Percentiles rank a stretch among this genome's conserved stretches.
Conservation (phyloP, 1,140 invertebrate genomes). For the Trachymyrmex cornetzi region DNA sequence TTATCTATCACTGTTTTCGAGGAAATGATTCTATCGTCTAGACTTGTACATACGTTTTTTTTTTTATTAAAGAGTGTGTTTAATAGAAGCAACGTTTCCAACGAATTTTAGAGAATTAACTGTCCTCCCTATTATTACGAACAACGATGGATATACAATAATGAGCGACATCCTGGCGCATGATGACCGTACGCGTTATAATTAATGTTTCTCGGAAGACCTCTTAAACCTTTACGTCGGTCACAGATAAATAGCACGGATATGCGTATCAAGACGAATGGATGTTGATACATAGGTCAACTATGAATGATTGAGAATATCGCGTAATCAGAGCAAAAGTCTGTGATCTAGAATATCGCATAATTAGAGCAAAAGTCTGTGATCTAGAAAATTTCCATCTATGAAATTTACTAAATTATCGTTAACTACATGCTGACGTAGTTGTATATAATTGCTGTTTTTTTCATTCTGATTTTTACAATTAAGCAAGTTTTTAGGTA, state of each 20-base stretch:
- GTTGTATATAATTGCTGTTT: background rate
- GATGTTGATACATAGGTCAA: slow-evolving; percentile 2
- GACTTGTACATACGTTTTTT: too few species aligned
- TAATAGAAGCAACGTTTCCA: background rate
- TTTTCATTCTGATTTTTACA: background rate
- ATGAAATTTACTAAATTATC: background rate
- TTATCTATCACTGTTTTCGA: too few species aligned
- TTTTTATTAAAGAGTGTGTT: background rate
- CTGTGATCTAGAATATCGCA: background rate
- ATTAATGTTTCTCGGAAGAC: slow-evolving; percentile 62
- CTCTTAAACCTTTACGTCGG: slow-evolving; percentile 29
- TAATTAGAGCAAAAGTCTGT: background rate
- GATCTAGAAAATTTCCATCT: slow-evolving; percentile 21
- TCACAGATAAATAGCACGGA: slow-evolving; percentile 17
- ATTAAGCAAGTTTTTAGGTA: background rate
- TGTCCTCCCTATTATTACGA: slow-evolving; percentile 22
- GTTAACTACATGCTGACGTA: background rate
- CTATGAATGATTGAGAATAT: slow-evolving; percentile 23
- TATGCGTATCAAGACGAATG: slow-evolving; percentile 20
- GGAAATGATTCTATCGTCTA: too few species aligned
- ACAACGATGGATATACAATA: slow-evolving; percentile 59
- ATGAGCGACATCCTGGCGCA: slow-evolving; percentile 65
- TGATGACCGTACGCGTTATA: slow-evolving; percentile 22
- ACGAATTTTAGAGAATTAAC: background rate
- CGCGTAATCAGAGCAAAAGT: background rate